Percentiles rank a stretch among this genome's conserved stretches.
phyloP scores from a whole-genome alignment of 2,888 invertebrate genomes.

The Conops quadrifasciatus region DNA sequence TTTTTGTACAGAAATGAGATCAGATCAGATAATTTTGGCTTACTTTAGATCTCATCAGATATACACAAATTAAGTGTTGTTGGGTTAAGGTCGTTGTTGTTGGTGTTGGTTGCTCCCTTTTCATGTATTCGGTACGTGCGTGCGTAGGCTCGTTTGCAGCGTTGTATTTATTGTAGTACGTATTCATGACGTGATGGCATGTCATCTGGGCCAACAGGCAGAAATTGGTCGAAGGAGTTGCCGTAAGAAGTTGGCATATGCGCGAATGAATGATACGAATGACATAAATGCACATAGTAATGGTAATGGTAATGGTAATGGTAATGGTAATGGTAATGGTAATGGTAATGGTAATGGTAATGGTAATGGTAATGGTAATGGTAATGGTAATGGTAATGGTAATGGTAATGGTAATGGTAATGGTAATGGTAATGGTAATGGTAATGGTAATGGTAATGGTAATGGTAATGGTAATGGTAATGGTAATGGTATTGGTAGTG shows the following conservation, averaged over 20 bases:
- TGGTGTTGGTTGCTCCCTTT: background rate
- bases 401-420: constrained; percentile 1
- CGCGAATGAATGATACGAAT: background rate
- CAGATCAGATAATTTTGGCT: too few species aligned
- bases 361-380: constrained; percentile 1
- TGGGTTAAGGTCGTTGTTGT: too few species aligned
- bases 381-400: constrained; percentile 1
- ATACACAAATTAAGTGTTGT: too few species aligned
- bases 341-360: constrained; percentile 1
- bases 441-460: constrained; percentile 1
- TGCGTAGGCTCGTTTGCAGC: background rate
- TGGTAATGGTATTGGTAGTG: background rate
- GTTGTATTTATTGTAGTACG: too few species aligned
- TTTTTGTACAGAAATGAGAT: too few species aligned
- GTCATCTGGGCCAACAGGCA: too few species aligned
- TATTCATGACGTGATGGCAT: too few species aligned
- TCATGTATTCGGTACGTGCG: background rate
- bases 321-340: constrained; percentile 1
- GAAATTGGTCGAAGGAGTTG: too few species aligned
- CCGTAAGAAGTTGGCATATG: too few species aligned
- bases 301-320: constrained; percentile 1
- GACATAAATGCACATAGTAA: background rate
- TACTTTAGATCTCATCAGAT: too few species aligned
- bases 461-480: constrained; percentile 1
- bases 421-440: constrained; percentile 1